Conservation (phyloP, 2,888 invertebrate genomes). For the Tipula confusa region DNA sequence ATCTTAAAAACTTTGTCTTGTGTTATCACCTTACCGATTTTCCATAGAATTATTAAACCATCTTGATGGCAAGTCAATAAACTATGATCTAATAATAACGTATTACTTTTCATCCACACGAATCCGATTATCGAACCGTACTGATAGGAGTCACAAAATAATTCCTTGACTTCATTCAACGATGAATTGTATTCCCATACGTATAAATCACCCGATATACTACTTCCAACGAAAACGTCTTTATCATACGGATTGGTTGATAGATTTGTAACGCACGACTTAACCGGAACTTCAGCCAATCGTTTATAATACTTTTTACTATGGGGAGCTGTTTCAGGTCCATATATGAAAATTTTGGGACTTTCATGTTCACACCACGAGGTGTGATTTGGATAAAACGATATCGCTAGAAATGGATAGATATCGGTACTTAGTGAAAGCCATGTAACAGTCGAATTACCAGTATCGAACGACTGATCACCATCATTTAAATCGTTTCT, state of each 20-base stretch:
- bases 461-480: neutral
- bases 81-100: constrained; percentile 26
- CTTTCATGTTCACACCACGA: constrained; percentile 49
- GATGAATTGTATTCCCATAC: constrained; percentile 42
- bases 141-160: constrained; percentile 41
- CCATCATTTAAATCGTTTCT: neutral
- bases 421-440: constrained; percentile 46
- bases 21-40: constrained; percentile 40
- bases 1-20: constrained; percentile 40
- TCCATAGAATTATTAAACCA: constrained; percentile 45
- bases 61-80: constrained; percentile 44
- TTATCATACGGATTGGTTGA: constrained; percentile 46
- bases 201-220: constrained; percentile 42
- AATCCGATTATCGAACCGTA: constrained; percentile 45
- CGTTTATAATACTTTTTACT: constrained; percentile 38
- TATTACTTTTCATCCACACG: constrained; percentile 44
- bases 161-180: constrained; percentile 40
- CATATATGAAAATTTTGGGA: constrained; percentile 42
- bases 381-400: constrained; percentile 43
- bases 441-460: constrained; percentile 45
- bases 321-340: constrained; percentile 42
- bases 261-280: constrained; percentile 44
- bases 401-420: constrained; percentile 44
- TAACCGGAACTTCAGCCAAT: constrained; percentile 41
- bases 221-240: constrained; percentile 46